Base-by-base conservation (phyloP, 2,113 vertebrate species). In the Cyanocitta stelleri region DNA sequence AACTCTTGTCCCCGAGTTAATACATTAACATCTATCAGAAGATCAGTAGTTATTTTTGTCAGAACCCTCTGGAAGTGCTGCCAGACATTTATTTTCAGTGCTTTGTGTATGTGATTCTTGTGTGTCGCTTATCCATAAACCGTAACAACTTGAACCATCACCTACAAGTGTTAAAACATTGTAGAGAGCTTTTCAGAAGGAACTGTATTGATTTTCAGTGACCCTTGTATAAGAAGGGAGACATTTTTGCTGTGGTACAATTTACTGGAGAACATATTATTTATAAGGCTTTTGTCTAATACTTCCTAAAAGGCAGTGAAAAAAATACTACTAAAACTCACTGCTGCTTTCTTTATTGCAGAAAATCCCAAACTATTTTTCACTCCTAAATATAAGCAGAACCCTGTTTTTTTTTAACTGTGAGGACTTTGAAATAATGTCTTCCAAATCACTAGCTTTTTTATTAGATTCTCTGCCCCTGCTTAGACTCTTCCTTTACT, bases 141-240 rank as follows among this genome's bases (percentile, higher is more conserved):
- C 0, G 0, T 64, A 85, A 75, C n/a, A 73, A 78, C 37, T 30
- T 93, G 94, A 95, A 95, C 91, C 74, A 69, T 94, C 84, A 91
- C 93, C 81, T 82, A 11, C 22, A 73, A 73, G 89, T 0, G 48
- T 76, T 89, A 89, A 92, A 94, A 85, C 81, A 76, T 13, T 49
- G n/a, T 37, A 79, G 32, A 88, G 33, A 72, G 69, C 48, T 76
- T 90, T 95, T 78, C 56, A 62, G 49, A 91, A 54, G 37, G 37
- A 87, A 16, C 33, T 72, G 1, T 82, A 92, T 91, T 62, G 94
- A 96, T 94, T 95, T 94, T 85, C 58, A 78, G 39, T 89, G 77
- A 91, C 89, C 87, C 66, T 76, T 77, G 32, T 62, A 18, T 63
- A 49, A 72, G 80, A 54, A 81, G 64, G 41, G 30, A 68, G 48